Conservation (phyloP, 1,140 invertebrate genomes). For the Metopolophium dirhodum region DNA sequence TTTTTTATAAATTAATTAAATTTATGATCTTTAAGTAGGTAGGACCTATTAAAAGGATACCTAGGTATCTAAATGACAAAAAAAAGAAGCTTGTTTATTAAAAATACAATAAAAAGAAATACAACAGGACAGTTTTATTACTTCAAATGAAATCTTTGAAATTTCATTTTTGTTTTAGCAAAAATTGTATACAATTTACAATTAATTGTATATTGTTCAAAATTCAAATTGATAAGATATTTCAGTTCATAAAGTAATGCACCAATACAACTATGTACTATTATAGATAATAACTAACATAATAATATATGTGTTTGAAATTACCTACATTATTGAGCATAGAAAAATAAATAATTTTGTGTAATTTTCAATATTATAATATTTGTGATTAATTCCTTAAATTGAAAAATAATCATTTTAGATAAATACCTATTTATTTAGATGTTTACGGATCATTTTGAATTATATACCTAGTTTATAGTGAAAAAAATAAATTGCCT, state of each 20-base stretch:
- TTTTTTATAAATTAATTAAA: not conserved
- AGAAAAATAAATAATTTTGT: not conserved
- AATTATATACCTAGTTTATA: not conserved
- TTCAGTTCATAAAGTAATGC: not conserved
- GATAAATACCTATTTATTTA: not conserved
- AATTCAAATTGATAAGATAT: not conserved
- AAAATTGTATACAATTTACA: too few relatives aligned
- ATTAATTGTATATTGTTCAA: not conserved
- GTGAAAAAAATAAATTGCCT: not conserved
- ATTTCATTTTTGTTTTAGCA: not conserved
- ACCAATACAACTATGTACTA: not conserved
- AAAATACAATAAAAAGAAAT: not conserved
- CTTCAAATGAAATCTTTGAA: not conserved
- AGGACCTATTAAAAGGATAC: not conserved
- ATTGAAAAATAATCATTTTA: not conserved
- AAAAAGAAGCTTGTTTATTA: too few relatives aligned
- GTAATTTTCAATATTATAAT: not conserved
- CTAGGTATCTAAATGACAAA: not conserved
- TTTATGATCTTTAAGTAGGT: not conserved
- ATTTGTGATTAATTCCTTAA: not conserved
- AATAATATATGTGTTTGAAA: not conserved
- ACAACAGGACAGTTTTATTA: not conserved
- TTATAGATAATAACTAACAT: not conserved
- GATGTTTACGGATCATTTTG: not conserved
- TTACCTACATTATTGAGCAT: not conserved